A percentile compares a stretch with the other conserved stretches of the same genome.
Evolutionary conservation across 2,797 vertebrate genomes (phyloP).

Genomic region (Anguilla marmorata): DNA sequence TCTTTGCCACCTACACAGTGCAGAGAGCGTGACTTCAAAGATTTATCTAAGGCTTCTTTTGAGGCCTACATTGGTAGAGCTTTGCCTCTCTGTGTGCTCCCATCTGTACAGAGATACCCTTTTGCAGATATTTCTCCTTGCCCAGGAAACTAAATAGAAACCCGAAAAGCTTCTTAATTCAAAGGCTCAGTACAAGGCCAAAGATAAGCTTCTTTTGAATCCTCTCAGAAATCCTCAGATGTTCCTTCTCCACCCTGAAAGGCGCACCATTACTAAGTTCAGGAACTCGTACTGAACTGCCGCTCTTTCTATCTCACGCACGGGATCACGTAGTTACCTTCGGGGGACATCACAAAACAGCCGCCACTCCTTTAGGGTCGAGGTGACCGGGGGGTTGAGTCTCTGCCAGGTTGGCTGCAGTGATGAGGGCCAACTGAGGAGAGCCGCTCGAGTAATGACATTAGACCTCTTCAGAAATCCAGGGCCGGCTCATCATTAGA

Average conservation of each 20-base stretch:
- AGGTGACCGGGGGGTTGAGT: neutral
- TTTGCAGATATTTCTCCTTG: neutral
- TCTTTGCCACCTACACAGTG: conserved; percentile 39
- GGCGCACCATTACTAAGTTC: no score
- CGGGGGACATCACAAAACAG: neutral
- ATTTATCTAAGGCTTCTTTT: neutral
- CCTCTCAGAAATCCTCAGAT: neutral
- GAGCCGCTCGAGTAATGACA: neutral
- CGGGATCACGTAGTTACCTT: neutral
- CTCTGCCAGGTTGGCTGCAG: neutral
- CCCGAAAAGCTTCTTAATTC: conserved; percentile 15
- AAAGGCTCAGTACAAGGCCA: neutral
- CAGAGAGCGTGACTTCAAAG: neutral
- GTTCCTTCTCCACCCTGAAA: neutral
- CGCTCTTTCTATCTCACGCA: no score
- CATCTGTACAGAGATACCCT: neutral
- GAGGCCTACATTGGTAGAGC: neutral
- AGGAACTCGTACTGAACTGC: no score
- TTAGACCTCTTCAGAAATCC: neutral
- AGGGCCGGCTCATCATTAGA: neutral
- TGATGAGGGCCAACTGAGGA: neutral
- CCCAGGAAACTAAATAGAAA: neutral
- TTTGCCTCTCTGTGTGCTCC: neutral
- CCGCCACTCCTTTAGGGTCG: neutral
- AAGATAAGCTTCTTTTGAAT: neutral